phyloP scores from a whole-genome alignment of 2,888 invertebrate species.

The Drosophila ezoana region DNA sequence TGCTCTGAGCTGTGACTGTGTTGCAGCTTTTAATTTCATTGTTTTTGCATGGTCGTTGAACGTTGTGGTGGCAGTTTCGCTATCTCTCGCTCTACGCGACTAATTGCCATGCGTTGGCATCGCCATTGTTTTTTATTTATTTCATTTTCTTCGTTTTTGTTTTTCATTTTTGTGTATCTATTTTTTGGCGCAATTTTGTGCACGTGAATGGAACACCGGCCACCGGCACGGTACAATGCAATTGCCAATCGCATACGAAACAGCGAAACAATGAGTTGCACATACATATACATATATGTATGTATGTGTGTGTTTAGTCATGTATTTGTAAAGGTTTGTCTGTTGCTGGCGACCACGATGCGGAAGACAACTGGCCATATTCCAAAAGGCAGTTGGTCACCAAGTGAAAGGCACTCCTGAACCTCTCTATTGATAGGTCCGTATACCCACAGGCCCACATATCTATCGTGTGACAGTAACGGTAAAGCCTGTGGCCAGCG shows the following conservation, averaged over 20 bases:
- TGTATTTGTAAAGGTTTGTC: not conserved
- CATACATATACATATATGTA: no score
- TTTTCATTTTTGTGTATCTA: slow-evolving; percentile 13
- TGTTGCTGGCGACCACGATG: slow-evolving; percentile 35
- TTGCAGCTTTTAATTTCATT: slow-evolving; percentile 43
- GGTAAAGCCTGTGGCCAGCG: slow-evolving; percentile 1
- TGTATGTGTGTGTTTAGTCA: not conserved
- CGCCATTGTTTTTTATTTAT: slow-evolving; percentile 41
- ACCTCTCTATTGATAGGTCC: not conserved
- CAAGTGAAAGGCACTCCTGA: slow-evolving; percentile 50
- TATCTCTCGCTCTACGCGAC: slow-evolving; percentile 10
- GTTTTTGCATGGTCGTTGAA: slow-evolving; percentile 40
- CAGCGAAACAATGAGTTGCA: slow-evolving; percentile 49
- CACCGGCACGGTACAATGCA: slow-evolving; percentile 59
- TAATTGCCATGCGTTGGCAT: slow-evolving; percentile 60
- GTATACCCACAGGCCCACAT: no score
- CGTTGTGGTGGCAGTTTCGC: slow-evolving; percentile 40
- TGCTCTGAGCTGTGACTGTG: slow-evolving; percentile 25
- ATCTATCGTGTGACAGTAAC: not conserved
- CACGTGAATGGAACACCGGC: slow-evolving; percentile 65
- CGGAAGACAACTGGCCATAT: slow-evolving; percentile 54
- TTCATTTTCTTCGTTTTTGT: slow-evolving; percentile 34
- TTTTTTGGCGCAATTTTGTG: slow-evolving; percentile 65
- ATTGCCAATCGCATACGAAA: slow-evolving; percentile 42
- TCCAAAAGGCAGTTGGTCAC: slow-evolving; percentile 52